phyloP scores from a whole-genome alignment of 2,888 invertebrate species.

The Pristionchus exspectatus region DNA sequence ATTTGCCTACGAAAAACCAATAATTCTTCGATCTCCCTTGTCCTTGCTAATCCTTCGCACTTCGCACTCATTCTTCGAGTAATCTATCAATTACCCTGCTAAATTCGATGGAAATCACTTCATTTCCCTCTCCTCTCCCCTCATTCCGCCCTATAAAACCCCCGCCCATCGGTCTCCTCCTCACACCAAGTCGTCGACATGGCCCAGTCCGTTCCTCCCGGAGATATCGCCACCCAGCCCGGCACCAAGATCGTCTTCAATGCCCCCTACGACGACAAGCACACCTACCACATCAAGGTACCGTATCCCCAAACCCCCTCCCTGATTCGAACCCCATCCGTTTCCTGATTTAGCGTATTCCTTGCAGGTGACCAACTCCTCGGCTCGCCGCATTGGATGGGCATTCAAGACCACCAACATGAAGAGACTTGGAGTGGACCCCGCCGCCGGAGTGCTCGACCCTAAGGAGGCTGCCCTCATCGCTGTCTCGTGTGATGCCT shows the following conservation, averaged over 20 bases:
- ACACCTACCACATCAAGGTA: constrained; percentile 41
- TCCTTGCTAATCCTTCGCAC: not conserved
- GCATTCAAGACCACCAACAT: constrained; percentile 20
- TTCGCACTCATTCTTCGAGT: not conserved
- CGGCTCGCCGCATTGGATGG: constrained; percentile 10
- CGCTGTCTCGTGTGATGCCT: not conserved
- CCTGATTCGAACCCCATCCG: too few relatives aligned
- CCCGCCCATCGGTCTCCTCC: not conserved
- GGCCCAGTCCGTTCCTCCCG: constrained; percentile 37
- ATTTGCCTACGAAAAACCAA: not conserved
- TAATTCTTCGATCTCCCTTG: not conserved
- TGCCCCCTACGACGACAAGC: constrained; percentile 34
- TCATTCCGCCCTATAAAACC: not conserved
- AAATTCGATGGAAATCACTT: not conserved
- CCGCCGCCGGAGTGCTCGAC: constrained; percentile 14
- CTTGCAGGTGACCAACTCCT: constrained; percentile 24
- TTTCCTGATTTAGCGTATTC: not conserved
- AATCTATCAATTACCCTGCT: not conserved
- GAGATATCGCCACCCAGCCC: constrained; percentile 37
- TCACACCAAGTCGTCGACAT: constrained; percentile 41
- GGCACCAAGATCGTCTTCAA: constrained; percentile 45
- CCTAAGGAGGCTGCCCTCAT: constrained; percentile 12
- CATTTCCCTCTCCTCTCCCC: not conserved
- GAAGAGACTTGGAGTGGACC: constrained; percentile 27
- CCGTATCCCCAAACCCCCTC: not conserved